These are phyloP conservation scores for Patiria pectinifera DNA, from an alignment of 53 echinoderm and acorn worm species.

Conservation along the genomic window DNA sequence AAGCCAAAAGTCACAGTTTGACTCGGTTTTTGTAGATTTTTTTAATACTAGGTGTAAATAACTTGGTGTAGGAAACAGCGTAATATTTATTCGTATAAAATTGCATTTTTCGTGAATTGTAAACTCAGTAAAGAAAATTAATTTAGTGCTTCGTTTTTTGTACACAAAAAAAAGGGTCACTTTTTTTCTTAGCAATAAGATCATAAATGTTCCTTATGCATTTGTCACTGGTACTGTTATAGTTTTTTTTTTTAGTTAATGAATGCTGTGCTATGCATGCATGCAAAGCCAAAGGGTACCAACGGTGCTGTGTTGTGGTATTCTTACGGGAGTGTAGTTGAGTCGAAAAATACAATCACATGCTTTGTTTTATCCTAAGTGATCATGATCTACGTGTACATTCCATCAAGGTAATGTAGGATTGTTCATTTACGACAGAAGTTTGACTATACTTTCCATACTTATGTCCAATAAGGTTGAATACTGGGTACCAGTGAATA, in stretches of 20 bases:
- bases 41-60: conserved; percentile 51
- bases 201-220: conserved; percentile 1
- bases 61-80: conserved; percentile 13
- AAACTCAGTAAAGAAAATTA: conserved; percentile 23
- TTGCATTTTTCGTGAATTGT: conserved; percentile 30
- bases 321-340: conserved; percentile 1
- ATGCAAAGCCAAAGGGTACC: neutral
- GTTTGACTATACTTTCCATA: neutral
- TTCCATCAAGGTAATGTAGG: conserved; percentile 39
- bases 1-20: neutral
- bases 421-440: conserved; percentile 46
- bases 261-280: conserved; percentile 55
- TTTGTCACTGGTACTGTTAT: conserved; percentile 19
- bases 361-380: neutral
- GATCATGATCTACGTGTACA: conserved; percentile 50
- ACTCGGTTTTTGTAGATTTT: conserved; percentile 14
- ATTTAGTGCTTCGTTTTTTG: conserved; percentile 1
- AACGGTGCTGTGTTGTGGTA: conserved; percentile 13
- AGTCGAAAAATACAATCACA: neutral
- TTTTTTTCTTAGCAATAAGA: conserved; percentile 31
- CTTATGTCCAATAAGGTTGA: too few species aligned
- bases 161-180: neutral
- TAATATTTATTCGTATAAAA: conserved; percentile 49
- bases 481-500: too few species aligned
- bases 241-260: conserved; percentile 2